Evolutionary conservation across 2,888 invertebrate genomes (phyloP).

Genomic region (Boloria selene): DNA sequence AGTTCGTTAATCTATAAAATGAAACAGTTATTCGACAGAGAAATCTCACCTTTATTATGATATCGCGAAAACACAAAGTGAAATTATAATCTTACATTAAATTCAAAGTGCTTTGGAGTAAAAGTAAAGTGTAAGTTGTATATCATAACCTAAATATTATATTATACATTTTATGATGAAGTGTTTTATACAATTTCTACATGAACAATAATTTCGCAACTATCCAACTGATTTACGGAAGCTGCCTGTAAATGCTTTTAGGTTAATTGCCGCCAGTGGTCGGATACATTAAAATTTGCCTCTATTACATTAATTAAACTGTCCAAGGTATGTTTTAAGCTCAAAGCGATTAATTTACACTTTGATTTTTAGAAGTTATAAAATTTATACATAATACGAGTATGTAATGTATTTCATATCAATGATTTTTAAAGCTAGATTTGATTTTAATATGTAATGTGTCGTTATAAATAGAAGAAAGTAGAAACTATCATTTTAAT

Average conservation of each 20-base stretch:
- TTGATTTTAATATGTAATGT: no score
- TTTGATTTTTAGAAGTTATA: constrained; percentile 10
- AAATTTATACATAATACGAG: background rate
- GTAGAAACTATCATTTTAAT: no score
- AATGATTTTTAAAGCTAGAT: background rate
- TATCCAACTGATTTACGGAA: constrained; percentile 22
- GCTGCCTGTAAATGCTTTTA: constrained; percentile 26
- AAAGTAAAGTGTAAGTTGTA: constrained; percentile 10
- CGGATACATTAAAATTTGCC: constrained; percentile 28
- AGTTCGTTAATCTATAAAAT: no score
- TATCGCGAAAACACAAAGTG: no score
- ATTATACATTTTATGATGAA: background rate
- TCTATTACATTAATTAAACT: constrained; percentile 34
- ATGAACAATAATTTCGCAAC: constrained; percentile 24
- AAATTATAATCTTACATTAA: no score
- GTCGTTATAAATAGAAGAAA: no score
- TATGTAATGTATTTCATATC: no score
- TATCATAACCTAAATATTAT: constrained; percentile 4
- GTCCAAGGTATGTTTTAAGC: constrained; percentile 25
- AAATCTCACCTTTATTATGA: no score
- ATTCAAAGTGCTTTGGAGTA: no score
- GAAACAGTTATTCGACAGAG: no score
- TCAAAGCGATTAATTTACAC: constrained; percentile 4
- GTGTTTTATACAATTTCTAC: constrained; percentile 4
- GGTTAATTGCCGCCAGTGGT: constrained; percentile 27